phyloP scores from a whole-genome alignment of 2,888 invertebrate species.

The Standfussiana lucernea region DNA sequence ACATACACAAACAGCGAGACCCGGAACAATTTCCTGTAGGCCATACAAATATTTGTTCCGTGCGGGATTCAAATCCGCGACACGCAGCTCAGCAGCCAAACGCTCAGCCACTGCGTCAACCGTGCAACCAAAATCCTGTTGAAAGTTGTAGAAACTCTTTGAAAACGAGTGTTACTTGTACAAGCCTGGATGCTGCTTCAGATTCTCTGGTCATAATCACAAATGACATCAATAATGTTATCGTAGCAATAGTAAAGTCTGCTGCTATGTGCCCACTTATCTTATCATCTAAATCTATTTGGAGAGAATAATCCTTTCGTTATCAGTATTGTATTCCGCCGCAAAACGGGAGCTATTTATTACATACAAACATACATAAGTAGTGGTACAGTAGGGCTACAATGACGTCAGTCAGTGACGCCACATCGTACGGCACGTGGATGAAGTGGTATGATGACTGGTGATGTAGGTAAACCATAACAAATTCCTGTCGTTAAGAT shows the following conservation, averaged over 20 bases:
- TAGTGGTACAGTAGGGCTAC: neutral
- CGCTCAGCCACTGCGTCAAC: no score
- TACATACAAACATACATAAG: conserved; percentile 3
- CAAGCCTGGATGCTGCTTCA: neutral
- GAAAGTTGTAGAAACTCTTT: neutral
- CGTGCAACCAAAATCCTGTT: neutral
- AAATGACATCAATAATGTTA: conserved; percentile 4
- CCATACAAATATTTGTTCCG: no score
- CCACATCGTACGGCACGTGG: neutral
- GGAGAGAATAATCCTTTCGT: conserved; percentile 81
- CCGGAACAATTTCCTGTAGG: no score
- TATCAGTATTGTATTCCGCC: conserved; percentile 74
- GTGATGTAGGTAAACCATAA: neutral
- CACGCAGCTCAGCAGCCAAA: no score
- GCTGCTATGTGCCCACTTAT: conserved; percentile 63
- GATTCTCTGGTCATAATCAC: neutral
- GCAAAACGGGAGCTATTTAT: conserved; percentile 46
- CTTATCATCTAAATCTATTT: conserved; percentile 86
- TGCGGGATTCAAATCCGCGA: no score
- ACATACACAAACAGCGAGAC: no score
- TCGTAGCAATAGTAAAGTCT: conserved; percentile 39
- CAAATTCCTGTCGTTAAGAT: no score
- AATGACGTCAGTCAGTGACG: neutral
- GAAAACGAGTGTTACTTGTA: neutral
- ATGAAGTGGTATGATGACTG: neutral